Evolutionary conservation across 2,797 vertebrate species (phyloP).

Genomic region (Spinus olivaceus): DNA sequence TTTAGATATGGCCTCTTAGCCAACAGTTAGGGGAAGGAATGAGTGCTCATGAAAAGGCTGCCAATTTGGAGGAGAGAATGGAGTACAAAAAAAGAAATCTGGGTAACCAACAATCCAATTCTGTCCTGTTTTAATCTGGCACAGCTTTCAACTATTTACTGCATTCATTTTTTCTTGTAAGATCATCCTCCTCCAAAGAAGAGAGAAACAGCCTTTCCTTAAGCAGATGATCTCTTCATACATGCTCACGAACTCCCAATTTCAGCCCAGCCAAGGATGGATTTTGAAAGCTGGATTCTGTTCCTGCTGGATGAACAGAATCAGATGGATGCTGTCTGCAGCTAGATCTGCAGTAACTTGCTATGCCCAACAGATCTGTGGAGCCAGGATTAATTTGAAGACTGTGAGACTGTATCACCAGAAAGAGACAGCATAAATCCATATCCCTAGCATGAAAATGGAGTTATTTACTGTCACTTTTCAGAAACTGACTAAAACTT

Average conservation of each 20-base stretch:
- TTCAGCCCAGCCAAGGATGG: background rate
- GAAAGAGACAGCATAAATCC: conserved; percentile 18
- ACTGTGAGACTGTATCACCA: background rate
- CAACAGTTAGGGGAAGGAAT: conserved; percentile 1
- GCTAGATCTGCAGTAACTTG: background rate
- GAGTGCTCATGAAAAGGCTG: conserved; percentile 1
- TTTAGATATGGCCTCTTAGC: conserved; percentile 13
- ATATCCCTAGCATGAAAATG: background rate
- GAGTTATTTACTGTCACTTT: conserved; percentile 27
- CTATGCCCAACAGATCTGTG: conserved; percentile 3
- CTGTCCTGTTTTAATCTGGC: background rate
- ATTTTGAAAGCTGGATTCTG: conserved; percentile 28
- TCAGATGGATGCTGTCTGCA: conserved; percentile 10
- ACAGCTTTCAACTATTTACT: conserved; percentile 1
- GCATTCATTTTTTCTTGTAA: background rate
- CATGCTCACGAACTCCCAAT: background rate
- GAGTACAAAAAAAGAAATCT: background rate
- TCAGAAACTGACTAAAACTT: background rate
- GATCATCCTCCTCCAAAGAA: background rate
- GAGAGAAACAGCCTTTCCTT: conserved; percentile 16
- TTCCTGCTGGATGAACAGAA: conserved; percentile 1
- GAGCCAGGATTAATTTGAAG: conserved; percentile 15
- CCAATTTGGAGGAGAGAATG: background rate
- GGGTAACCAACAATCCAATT: background rate
- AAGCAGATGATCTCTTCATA: conserved; percentile 15